Evolutionary conservation across 2,797 vertebrate genomes (phyloP), one percentile per base, ranked within the genome.

Genomic region (Aldrovandia affinis): DNA sequence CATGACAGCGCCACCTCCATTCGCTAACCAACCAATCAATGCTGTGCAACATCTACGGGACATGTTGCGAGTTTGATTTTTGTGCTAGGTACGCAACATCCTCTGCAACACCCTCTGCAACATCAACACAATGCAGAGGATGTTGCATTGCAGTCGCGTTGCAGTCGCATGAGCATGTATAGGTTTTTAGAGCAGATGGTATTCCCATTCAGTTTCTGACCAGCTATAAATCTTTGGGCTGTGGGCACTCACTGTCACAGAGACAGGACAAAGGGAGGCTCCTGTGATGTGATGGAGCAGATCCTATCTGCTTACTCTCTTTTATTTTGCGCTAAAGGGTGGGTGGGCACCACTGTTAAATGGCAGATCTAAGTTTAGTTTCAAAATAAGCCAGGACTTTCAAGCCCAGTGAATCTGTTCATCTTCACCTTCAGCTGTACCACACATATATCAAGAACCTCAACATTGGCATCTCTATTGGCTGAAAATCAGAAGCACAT

Each of bases 341-440:
- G 30, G 88, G 89, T 89, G 82, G 54, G 84, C 87, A 91, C 92
- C 92, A 88, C 92, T 93, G 87, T 90, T 55, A 95, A 95, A 94
- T 94, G 90, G 91, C 91, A 92, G 92, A 90, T 89, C 85, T 90
- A 83, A 88, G 89, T 70, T 61, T 47, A 54, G 42, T 39, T 55
- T 94, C 92, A 91, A 94, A 94, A 95, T 92, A 93, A 93, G 90
- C 90, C 36, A 85, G 88, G 90, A 86, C 86, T 91, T 88, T 90
- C 83, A 57, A 36, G 18, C 39, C 18, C 39, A 50, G 42, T 44
- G 33, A 50, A 59, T 59, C 54, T 78, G 70, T 22, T 78, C 39
- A 79, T n/a, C 15, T 63, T 39, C 70, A 75, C 36, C 30, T 33
- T 33, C 1, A 9, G 8, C 15, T 70, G 10, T 36, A 25, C 4